A percentile compares a stretch with the other conserved stretches of the same genome.
Conservation (phyloP, 2,888 invertebrate genomes). For the Agriopis leucophaearia region DNA sequence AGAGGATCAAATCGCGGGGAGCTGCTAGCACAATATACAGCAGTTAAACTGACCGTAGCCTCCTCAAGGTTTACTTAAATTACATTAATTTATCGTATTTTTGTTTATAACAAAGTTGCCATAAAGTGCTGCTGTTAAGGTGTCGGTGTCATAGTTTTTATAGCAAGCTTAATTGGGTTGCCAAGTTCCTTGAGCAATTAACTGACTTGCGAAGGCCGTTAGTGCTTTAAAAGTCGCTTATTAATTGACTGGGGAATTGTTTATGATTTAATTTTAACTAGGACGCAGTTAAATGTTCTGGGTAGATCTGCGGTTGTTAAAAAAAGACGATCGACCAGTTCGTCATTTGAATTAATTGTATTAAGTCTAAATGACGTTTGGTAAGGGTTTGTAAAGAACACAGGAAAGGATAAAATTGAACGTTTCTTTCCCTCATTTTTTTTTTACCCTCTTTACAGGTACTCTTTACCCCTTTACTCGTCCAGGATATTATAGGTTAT, state of each 20-base stretch:
- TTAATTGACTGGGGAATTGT: not conserved
- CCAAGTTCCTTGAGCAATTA: slow-evolving; percentile 18
- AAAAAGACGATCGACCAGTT: too few species aligned
- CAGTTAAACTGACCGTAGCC: not conserved
- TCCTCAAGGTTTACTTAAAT: not conserved
- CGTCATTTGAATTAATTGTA: not conserved
- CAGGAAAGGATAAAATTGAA: too few species aligned
- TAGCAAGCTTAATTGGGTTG: slow-evolving; percentile 13
- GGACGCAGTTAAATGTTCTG: not conserved
- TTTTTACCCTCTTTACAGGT: too few species aligned
- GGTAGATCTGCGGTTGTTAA: not conserved
- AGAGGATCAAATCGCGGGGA: too few species aligned
- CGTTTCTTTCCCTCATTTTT: too few species aligned
- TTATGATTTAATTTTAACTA: not conserved
- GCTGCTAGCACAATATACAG: not conserved
- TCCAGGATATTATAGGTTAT: too few species aligned
- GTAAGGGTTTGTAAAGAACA: too few species aligned
- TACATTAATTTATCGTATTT: slow-evolving; percentile 17
- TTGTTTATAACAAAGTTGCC: slow-evolving; percentile 17
- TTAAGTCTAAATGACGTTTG: not conserved
- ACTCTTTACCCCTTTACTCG: too few species aligned
- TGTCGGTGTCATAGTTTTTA: slow-evolving; percentile 29
- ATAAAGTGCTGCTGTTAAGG: slow-evolving; percentile 20
- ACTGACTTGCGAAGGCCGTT: slow-evolving; percentile 14
- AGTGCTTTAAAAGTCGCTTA: slow-evolving; percentile 10